Percentiles rank a stretch among this genome's conserved stretches.
Conservation (phyloP, 2,113 vertebrate genomes). For the Hyperoodon ampullatus region DNA sequence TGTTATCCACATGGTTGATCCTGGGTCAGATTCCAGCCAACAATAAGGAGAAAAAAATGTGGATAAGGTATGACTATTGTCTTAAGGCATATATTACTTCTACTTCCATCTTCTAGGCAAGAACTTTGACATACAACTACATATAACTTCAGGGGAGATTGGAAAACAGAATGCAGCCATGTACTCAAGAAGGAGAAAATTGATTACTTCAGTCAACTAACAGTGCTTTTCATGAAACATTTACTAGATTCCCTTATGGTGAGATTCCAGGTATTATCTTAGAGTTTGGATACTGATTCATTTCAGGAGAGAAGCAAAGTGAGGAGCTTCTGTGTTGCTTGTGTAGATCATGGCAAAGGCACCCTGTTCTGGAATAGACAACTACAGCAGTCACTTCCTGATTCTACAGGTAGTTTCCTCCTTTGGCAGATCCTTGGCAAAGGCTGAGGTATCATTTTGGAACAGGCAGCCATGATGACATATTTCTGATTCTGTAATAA, state of each 20-base stretch:
- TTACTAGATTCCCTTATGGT: background rate
- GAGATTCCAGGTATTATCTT: background rate
- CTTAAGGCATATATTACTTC: background rate
- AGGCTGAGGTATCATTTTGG: background rate
- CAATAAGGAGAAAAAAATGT: background rate
- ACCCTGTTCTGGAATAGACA: background rate
- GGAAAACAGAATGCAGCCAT: background rate
- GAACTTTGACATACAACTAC: background rate
- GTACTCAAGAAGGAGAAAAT: background rate
- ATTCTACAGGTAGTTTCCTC: background rate
- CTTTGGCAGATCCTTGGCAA: background rate
- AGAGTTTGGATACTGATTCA: background rate
- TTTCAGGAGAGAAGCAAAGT: background rate
- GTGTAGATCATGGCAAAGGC: background rate
- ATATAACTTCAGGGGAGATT: background rate
- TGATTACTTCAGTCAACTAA: background rate
- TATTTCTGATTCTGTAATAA: background rate
- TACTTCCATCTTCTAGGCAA: background rate
- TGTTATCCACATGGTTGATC: background rate
- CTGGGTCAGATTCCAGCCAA: background rate
- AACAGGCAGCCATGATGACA: background rate
- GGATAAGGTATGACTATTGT: background rate
- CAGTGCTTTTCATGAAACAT: background rate
- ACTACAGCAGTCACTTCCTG: background rate
- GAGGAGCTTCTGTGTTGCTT: no score